These are phyloP conservation scores for Antennarius maculatus DNA, from an alignment of 2,797 vertebrate species.

Conservation along the genomic window DNA sequence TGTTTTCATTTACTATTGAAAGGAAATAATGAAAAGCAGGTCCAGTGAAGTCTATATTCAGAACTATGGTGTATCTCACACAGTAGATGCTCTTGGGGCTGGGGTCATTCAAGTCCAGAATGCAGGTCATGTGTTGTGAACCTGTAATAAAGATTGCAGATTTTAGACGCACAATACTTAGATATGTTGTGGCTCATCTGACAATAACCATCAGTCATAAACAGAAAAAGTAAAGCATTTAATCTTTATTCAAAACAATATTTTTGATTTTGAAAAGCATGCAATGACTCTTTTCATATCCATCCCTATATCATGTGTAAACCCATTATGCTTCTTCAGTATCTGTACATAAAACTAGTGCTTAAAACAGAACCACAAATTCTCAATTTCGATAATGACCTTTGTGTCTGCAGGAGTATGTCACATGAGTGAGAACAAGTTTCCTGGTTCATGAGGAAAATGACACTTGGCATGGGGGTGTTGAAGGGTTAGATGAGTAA, in stretches of 20 bases:
- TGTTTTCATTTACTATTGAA: constrained; percentile 7
- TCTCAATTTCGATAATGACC: constrained; percentile 19
- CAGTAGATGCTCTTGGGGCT: no score
- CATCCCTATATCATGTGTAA: background rate
- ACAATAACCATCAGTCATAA: background rate
- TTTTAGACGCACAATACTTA: no score
- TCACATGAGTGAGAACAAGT: constrained; percentile 16
- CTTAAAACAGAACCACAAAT: constrained; percentile 6
- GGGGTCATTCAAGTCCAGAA: no score
- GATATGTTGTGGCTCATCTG: background rate
- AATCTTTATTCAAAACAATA: background rate
- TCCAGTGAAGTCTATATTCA: background rate
- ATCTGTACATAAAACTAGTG: background rate
- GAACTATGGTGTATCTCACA: no score
- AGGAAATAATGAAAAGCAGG: background rate
- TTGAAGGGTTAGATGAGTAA: constrained; percentile 14
- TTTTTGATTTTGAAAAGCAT: background rate
- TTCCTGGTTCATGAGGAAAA: constrained; percentile 12
- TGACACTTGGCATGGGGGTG: constrained; percentile 18
- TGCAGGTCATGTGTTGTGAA: no score
- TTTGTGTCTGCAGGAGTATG: constrained; percentile 12
- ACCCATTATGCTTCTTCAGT: background rate
- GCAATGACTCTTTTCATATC: constrained; percentile 3
- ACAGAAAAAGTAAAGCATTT: background rate
- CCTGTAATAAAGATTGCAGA: no score